Evolutionary conservation across 2,888 invertebrate genomes (phyloP).

Genomic region (Lissocephala sabroskyi): DNA sequence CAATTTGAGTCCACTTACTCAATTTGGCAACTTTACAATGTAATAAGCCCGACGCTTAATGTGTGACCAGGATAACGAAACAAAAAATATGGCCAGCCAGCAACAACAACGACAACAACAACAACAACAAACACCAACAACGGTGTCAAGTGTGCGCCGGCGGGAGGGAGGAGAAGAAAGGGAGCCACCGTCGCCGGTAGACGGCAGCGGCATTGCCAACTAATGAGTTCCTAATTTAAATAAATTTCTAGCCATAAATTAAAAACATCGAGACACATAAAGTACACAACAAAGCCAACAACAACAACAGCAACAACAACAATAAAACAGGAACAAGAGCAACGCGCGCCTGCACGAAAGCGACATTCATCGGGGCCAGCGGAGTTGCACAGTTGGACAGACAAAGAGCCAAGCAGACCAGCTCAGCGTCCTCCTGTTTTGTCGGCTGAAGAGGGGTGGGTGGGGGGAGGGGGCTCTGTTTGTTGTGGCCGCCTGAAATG

Average conservation of each 20-base stretch:
- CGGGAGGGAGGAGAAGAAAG: background rate
- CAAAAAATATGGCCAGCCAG: conserved; percentile 1
- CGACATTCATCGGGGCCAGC: no score
- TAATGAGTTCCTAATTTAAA: conserved; percentile 66
- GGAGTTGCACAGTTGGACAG: no score
- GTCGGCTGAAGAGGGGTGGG: no score
- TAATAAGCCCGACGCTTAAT: conserved; percentile 44
- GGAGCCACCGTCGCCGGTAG: conserved; percentile 6
- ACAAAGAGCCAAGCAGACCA: no score
- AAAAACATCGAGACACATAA: conserved; percentile 50
- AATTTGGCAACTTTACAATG: conserved; percentile 49
- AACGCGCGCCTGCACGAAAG: no score
- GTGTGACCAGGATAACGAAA: conserved; percentile 2
- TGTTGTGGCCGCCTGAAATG: no score
- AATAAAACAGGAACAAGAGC: no score
- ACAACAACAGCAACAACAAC: background rate
- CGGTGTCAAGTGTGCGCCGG: background rate
- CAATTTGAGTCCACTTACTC: conserved; percentile 47
- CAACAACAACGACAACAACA: background rate
- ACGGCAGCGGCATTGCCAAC: conserved; percentile 38
- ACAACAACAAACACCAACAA: no score
- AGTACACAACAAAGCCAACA: conserved; percentile 26
- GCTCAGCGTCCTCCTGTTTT: no score
- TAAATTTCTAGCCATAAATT: conserved; percentile 63
- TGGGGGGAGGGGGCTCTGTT: no score